Evolutionary conservation across 2,113 vertebrate genomes (phyloP), one percentile per base, ranked within the genome.

Genomic region (Zootoca vivipara): DNA sequence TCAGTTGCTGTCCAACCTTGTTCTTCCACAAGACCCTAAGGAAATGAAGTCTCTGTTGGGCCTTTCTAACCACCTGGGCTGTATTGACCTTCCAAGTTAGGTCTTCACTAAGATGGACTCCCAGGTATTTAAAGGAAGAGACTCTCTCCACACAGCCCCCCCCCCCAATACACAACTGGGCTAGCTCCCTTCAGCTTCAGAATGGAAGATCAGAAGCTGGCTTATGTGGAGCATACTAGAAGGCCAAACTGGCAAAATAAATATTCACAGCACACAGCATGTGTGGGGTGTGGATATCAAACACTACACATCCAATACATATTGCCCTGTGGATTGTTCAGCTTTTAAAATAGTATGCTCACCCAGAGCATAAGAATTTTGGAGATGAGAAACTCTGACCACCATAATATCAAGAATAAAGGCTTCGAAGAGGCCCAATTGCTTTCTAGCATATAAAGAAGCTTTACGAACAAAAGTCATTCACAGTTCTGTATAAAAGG

Each of bases 281-380:
- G 26, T 69, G 15, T 30, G 42, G 7, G 28, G n/a, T 9, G 10
- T 35, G 35, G 22, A 7, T 5, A 28, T 56, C 24, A 78, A 22
- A 13, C 42, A n/a, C 26, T 35, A 33, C 30, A 80, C 78, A 22
- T 69, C 12, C 83, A 75, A 87, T 65, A 38, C 9, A 64, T 16
- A 82, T 38, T 40, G 58, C 2, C 22, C 20, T 38, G 79, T 26
- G 10, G 52, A 33, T 24, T 26, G 62, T 65, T 38, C 62, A 82
- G 12, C 35, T 65, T 65, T 81, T 65, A 3, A 40, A 67, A 65
- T 65, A 22, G 33, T 35, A 38, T 13, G 26, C 62, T 24, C n/a
- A 67, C 0, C 18, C 0, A 0, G 0, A 38, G 12, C 0, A 5
- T 35, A 35, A 35, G 72, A 38, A 15, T 16, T 18, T 73, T 73